Evolutionary conservation across 2,113 vertebrate genomes (phyloP).

Genomic region (Vulpes lagopus): DNA sequence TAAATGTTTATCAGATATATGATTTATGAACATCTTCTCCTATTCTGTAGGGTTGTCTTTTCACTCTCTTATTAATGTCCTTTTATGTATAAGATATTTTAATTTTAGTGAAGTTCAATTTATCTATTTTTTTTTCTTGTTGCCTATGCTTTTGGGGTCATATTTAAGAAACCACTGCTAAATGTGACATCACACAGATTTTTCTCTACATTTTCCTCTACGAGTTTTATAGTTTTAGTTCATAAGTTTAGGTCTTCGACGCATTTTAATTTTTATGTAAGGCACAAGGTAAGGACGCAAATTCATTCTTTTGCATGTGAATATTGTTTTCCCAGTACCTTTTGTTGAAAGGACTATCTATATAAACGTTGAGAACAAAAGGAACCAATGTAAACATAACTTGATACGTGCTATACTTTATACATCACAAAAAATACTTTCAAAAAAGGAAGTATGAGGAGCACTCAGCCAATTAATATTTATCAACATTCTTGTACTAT

Average conservation of each 20-base stretch:
- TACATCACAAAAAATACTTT: slow-evolving; percentile 1
- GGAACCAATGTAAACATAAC: slow-evolving; percentile 33
- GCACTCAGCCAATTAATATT: not conserved
- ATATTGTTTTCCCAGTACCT: slow-evolving; percentile 8
- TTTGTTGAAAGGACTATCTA: not conserved
- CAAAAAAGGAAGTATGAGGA: slow-evolving; percentile 30
- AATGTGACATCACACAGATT: not conserved
- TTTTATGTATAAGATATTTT: not conserved
- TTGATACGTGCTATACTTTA: not conserved
- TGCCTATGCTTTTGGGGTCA: not conserved
- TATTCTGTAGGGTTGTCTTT: slow-evolving; percentile 1
- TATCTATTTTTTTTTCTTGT: not conserved
- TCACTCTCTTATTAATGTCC: not conserved
- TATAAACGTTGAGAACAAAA: not conserved
- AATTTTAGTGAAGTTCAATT: slow-evolving; percentile 28
- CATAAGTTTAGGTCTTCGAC: not conserved
- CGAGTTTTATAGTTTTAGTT: not conserved
- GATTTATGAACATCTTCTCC: not conserved
- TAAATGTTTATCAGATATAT: not conserved
- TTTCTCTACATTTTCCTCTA: slow-evolving; percentile 11
- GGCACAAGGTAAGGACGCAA: not conserved
- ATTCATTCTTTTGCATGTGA: not conserved
- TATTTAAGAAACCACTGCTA: not conserved
- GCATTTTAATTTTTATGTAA: slow-evolving; percentile 3
- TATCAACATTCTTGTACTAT: not conserved